Evolutionary conservation across 2,888 invertebrate genomes (phyloP).

Genomic region (Eurytoma californica): DNA sequence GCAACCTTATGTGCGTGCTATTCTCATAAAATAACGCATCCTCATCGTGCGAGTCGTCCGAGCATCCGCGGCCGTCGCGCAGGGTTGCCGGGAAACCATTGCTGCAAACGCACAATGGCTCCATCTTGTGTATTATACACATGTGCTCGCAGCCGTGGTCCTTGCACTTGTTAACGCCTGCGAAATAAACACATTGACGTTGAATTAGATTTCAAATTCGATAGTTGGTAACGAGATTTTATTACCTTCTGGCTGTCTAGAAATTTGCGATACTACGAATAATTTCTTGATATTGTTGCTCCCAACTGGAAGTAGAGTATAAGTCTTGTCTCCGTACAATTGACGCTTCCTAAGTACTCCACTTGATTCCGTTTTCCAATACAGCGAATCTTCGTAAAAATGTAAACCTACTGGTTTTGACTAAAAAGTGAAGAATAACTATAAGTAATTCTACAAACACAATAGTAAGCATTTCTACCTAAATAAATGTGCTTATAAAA

Average conservation of each 20-base stretch:
- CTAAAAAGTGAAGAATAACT: constrained; percentile 3
- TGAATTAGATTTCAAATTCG: background rate
- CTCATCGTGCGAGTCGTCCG: constrained; percentile 23
- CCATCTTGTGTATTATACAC: constrained; percentile 76
- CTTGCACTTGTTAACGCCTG: constrained; percentile 76
- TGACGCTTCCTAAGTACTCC: constrained; percentile 79
- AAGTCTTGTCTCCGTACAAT: constrained; percentile 77
- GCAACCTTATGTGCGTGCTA: background rate
- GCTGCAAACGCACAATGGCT: constrained; percentile 78
- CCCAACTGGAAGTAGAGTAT: constrained; percentile 75
- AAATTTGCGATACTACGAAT: constrained; percentile 77
- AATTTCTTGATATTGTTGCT: constrained; percentile 75
- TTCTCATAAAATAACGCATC: background rate
- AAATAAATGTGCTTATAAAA: background rate
- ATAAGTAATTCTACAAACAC: background rate
- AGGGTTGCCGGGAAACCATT: constrained; percentile 71
- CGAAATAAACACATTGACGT: background rate
- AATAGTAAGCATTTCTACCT: background rate
- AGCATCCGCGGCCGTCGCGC: constrained; percentile 53
- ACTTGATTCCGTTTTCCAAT: constrained; percentile 80
- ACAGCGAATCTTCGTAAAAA: constrained; percentile 86
- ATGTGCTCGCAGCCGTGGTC: constrained; percentile 78
- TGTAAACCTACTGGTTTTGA: constrained; percentile 80
- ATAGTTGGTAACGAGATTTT: background rate
- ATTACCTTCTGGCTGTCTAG: constrained; percentile 76